These are phyloP conservation scores for Novumbra hubbsi DNA, from an alignment of 2,797 vertebrate species.

Conservation along the genomic window DNA sequence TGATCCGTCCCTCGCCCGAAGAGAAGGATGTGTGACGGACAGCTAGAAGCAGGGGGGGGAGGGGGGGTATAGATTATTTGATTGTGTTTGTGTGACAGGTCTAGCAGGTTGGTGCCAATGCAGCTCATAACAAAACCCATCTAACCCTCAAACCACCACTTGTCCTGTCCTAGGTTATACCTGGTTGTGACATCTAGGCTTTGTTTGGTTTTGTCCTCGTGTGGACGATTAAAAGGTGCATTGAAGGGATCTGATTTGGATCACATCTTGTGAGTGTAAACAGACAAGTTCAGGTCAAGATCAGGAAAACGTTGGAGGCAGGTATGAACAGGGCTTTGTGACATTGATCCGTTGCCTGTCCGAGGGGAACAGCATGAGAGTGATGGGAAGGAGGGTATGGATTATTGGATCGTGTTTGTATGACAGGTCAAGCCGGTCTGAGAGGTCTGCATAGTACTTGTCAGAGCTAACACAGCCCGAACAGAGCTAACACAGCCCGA, in stretches of 20 bases:
- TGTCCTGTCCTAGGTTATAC: no score
- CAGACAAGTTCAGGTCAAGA: no score
- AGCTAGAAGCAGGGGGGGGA: not conserved
- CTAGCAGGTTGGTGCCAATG: not conserved
- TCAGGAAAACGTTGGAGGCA: no score
- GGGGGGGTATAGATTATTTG: slow-evolving; percentile 26
- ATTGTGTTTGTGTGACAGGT: slow-evolving; percentile 17
- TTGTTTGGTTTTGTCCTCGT: no score
- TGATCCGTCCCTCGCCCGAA: slow-evolving; percentile 21
- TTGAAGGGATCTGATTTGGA: no score
- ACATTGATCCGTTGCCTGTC: slow-evolving; percentile 26
- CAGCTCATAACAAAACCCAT: no score
- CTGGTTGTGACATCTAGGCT: no score
- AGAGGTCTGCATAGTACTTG: not conserved
- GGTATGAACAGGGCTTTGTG: not conserved
- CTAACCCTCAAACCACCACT: no score
- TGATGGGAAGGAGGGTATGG: slow-evolving; percentile 6
- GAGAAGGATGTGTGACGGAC: slow-evolving; percentile 9
- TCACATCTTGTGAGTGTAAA: no score
- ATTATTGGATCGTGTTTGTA: slow-evolving; percentile 28
- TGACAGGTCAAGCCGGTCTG: slow-evolving; percentile 9
- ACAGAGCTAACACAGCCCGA: no score
- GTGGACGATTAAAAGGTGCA: no score
- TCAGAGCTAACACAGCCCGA: not conserved
- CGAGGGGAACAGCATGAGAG: slow-evolving; percentile 16